Percentiles rank a stretch among this genome's conserved stretches.
phyloP scores from a whole-genome alignment of 2,888 invertebrate species.

The Mythimna loreyi region DNA sequence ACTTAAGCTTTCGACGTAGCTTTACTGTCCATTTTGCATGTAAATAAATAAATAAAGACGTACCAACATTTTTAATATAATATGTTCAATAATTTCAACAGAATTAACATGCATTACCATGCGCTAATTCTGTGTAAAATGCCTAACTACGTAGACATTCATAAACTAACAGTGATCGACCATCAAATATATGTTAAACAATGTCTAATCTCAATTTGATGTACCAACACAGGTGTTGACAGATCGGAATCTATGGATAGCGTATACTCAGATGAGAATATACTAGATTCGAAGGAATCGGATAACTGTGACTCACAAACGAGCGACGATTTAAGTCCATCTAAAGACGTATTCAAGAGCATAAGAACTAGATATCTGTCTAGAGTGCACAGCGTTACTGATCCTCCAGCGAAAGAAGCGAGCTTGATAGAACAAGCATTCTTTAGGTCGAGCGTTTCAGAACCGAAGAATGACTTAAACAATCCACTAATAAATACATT shows the following conservation, averaged over 20 bases:
- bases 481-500: constrained; percentile 59
- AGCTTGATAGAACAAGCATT: constrained; percentile 84
- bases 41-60: constrained; percentile 29
- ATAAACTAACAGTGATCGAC: constrained; percentile 73
- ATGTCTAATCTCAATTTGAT: constrained; percentile 83
- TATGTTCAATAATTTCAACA: constrained; percentile 53
- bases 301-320: constrained; percentile 73
- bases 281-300: constrained; percentile 73
- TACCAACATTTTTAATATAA: constrained; percentile 16
- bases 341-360: constrained; percentile 83
- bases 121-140: constrained; percentile 85
- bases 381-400: constrained; percentile 84
- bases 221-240: constrained; percentile 87
- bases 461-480: constrained; percentile 62
- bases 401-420: constrained; percentile 74
- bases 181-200: constrained; percentile 63
- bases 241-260: constrained; percentile 85
- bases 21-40: constrained; percentile 49
- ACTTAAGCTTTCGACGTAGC: constrained; percentile 2
- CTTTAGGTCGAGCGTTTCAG: constrained; percentile 72
- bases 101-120: constrained; percentile 81
- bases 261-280: constrained; percentile 80
- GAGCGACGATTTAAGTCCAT: constrained; percentile 76
- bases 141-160: constrained; percentile 72
- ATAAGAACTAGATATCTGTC: constrained; percentile 85